Evolutionary conservation across 2,113 vertebrate species (phyloP).

Genomic region (Cyanoramphus novaezelandiae): DNA sequence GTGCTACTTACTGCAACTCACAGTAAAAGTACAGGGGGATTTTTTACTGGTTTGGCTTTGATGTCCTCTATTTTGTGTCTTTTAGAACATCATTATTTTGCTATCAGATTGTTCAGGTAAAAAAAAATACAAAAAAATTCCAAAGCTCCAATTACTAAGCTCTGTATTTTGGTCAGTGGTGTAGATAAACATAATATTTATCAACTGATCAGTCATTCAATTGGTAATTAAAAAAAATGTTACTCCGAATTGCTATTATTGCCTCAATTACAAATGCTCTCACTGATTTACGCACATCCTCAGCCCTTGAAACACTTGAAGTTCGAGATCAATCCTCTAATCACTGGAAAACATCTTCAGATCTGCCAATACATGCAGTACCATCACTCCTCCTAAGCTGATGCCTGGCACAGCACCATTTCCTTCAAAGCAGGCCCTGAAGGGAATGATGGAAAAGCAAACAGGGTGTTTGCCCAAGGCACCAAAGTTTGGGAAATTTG

Average conservation of each 20-base stretch:
- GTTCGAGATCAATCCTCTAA: not conserved
- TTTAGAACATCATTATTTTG: not conserved
- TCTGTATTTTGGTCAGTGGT: not conserved
- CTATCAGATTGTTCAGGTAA: accelerated
- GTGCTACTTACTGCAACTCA: not conserved
- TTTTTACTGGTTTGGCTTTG: not conserved
- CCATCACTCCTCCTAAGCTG: not conserved
- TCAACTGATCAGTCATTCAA: not conserved
- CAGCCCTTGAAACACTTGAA: not conserved
- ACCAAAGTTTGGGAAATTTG: conserved; percentile 5
- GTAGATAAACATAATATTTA: not conserved
- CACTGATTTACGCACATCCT: not conserved
- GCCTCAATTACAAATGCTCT: not conserved
- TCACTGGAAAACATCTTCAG: not conserved
- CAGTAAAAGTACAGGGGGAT: not conserved
- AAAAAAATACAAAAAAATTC: not conserved
- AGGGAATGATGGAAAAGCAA: not conserved
- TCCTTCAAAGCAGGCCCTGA: conserved; percentile 30
- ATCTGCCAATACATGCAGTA: not conserved
- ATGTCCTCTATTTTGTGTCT: not conserved
- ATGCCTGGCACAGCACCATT: not conserved
- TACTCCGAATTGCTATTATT: not conserved
- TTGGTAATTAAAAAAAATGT: not conserved
- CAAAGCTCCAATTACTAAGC: not conserved
- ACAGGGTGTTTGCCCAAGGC: conserved; percentile 27